Conservation (phyloP, 2,888 invertebrate species). For the Dichetophora obliterata region DNA sequence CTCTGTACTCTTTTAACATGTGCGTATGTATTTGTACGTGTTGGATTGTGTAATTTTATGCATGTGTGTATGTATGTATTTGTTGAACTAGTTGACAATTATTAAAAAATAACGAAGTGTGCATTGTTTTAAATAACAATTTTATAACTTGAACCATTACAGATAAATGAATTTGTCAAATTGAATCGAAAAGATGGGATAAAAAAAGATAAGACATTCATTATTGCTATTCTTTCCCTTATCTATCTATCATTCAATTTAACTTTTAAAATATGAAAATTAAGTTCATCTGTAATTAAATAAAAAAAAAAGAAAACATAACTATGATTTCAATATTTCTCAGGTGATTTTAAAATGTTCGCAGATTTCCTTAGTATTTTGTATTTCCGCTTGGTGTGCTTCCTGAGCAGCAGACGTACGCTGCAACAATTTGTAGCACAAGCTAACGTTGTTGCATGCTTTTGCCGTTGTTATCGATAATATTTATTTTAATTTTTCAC, state of each 20-base stretch:
- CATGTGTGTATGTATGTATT: neutral
- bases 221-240: too few relatives aligned
- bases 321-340: neutral
- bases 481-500: neutral
- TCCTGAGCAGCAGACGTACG: neutral
- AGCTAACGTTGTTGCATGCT: neutral
- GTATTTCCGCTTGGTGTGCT: neutral
- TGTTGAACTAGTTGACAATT: neutral
- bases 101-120: neutral
- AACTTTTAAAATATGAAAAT: too few relatives aligned
- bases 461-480: neutral
- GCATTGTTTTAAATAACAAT: too few relatives aligned
- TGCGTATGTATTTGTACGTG: constrained; percentile 1
- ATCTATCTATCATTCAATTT: too few relatives aligned
- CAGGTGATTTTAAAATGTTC: neutral
- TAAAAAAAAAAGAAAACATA: too few relatives aligned
- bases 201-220: too few relatives aligned
- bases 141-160: too few relatives aligned
- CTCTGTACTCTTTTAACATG: neutral
- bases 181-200: too few relatives aligned
- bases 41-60: neutral
- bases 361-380: neutral
- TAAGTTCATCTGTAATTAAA: too few relatives aligned
- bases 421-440: neutral
- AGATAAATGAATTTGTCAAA: too few relatives aligned